Evolutionary conservation across 2,888 invertebrate genomes (phyloP).

Genomic region (Parelbella ahira): DNA sequence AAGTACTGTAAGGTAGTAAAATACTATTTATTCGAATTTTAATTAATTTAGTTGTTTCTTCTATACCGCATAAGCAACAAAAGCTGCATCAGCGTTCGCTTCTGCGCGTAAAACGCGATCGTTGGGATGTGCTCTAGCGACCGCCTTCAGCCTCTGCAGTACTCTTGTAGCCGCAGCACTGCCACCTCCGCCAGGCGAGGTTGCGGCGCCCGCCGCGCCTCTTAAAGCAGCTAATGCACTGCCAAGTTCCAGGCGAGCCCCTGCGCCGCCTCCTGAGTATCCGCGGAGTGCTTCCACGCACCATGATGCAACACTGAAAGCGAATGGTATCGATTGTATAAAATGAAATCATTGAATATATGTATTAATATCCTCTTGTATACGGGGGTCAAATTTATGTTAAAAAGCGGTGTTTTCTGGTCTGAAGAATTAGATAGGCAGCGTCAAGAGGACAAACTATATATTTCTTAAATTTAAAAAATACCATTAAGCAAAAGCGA

Average conservation of each 20-base stretch:
- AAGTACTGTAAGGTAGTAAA: no score
- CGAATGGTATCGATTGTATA: no score
- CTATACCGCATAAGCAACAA: conserved; percentile 70
- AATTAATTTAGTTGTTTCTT: no score
- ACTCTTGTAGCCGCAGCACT: conserved; percentile 41
- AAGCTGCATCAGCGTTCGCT: conserved; percentile 71
- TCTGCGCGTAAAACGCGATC: conserved; percentile 66
- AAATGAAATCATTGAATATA: no score
- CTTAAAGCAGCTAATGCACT: conserved; percentile 90
- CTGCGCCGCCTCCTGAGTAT: conserved; percentile 91
- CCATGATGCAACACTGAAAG: conserved; percentile 82
- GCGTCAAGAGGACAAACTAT: no score
- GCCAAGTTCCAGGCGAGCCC: conserved; percentile 90
- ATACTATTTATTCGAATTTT: background rate
- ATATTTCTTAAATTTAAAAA: no score
- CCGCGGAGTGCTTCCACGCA: conserved; percentile 96
- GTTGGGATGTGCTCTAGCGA: conserved; percentile 64
- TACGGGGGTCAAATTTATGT: no score
- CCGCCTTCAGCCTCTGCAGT: conserved; percentile 62
- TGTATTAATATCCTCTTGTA: no score
- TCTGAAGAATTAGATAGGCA: no score
- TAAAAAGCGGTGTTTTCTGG: no score
- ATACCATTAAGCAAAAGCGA: no score
- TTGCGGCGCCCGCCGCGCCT: conserved; percentile 82
- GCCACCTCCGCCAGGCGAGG: conserved; percentile 29